Conservation (phyloP, 2,888 invertebrate genomes). For the Digitonthophagus gazella region DNA sequence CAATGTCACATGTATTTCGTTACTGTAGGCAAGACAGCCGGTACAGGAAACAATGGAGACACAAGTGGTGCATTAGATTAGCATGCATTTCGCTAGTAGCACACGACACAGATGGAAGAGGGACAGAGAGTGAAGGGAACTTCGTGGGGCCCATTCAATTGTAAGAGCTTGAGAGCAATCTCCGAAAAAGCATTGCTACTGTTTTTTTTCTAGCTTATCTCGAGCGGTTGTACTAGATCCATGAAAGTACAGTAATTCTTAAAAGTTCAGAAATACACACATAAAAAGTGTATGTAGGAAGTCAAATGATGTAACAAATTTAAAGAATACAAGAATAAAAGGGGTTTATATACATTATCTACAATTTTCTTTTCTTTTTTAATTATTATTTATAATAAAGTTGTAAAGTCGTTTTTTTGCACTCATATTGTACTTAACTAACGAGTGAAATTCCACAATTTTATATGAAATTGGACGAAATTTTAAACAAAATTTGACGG, state of each 20-base stretch:
- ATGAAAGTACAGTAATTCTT: neutral
- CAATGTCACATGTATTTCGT: neutral
- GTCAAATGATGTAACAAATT: too few species aligned
- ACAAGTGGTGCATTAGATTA: neutral
- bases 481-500: too few species aligned
- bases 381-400: too few species aligned
- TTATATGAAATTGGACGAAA: too few species aligned
- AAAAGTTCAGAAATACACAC: too few species aligned
- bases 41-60: neutral
- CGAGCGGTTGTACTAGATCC: neutral
- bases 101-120: neutral
- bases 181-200: neutral
- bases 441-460: too few species aligned
- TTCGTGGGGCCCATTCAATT: neutral
- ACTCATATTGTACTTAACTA: too few species aligned
- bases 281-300: too few species aligned
- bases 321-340: too few species aligned
- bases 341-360: too few species aligned
- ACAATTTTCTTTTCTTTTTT: too few species aligned
- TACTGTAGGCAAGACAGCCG: neutral
- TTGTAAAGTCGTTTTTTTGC: too few species aligned
- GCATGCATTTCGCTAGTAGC: neutral
- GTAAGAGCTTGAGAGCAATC: neutral
- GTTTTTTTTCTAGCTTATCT: neutral
- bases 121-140: neutral